Evolutionary conservation across 2,888 invertebrate species (phyloP).

Genomic region (Parnassius smintheus): DNA sequence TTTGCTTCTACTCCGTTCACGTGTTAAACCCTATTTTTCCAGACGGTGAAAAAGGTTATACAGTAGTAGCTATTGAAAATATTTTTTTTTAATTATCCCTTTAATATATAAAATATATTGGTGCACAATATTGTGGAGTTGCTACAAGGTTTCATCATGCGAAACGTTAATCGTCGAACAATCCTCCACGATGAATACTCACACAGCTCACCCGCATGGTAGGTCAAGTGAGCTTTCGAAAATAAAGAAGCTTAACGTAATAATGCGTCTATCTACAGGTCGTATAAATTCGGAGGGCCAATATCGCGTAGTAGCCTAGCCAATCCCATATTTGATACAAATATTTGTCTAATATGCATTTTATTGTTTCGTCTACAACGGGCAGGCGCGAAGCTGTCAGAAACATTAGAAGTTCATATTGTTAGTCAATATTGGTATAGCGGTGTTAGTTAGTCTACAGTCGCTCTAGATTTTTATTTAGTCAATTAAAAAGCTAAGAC

Average conservation of each 20-base stretch:
- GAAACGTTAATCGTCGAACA: slow-evolving; percentile 3
- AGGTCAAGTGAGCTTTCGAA: slow-evolving; percentile 35
- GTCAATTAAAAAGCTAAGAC: no score
- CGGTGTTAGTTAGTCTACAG: no score
- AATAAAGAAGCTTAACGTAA: slow-evolving; percentile 34
- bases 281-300: slow-evolving; percentile 32
- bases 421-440: no score
- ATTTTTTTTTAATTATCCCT: no score
- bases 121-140: no score
- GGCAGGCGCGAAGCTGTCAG: neutral
- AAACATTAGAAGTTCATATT: neutral
- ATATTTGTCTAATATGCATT: slow-evolving; percentile 78
- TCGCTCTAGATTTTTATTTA: no score
- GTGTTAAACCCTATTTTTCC: no score
- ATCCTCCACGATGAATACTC: neutral
- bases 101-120: no score
- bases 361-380: slow-evolving; percentile 54
- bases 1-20: no score
- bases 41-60: no score
- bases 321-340: slow-evolving; percentile 75
- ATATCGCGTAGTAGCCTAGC: slow-evolving; percentile 35
- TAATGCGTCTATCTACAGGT: slow-evolving; percentile 31
- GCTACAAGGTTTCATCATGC: neutral
- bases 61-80: no score
- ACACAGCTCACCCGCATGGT: neutral